phyloP scores from a whole-genome alignment of 2,113 vertebrate species.

The Epinephelus moara region DNA sequence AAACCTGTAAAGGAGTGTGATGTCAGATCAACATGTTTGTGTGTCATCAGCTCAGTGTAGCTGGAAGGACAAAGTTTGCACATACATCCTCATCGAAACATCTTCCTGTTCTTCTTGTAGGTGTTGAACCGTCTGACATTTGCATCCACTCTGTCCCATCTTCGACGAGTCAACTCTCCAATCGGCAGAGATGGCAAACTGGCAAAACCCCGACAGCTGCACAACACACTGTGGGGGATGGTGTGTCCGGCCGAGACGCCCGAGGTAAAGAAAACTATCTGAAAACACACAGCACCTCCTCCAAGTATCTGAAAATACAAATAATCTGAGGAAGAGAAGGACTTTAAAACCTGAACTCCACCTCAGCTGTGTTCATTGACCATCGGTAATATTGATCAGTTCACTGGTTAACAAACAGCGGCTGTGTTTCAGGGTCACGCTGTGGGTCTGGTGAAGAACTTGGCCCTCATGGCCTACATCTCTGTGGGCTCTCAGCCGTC shows the following conservation, averaged over 20 bases:
- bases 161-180: constrained; percentile 95
- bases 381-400: no score
- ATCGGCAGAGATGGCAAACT: constrained; percentile 98
- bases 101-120: constrained; percentile 71
- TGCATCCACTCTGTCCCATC: constrained; percentile 95
- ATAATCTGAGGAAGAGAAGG: no score
- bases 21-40: no score
- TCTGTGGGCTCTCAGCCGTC: constrained; percentile 98
- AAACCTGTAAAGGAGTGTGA: no score
- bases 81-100: neutral
- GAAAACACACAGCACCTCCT: neutral
- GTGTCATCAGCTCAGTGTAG: no score
- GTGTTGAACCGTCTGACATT: constrained; percentile 98
- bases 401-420: no score
- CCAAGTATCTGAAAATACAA: neutral
- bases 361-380: no score
- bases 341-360: no score
- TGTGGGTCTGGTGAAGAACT: constrained; percentile 98
- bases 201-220: constrained; percentile 97
- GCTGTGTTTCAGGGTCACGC: constrained; percentile 90
- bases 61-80: neutral
- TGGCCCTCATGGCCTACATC: constrained; percentile 99
- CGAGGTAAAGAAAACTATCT: constrained; percentile 86
- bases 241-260: constrained; percentile 98
- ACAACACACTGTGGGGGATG: constrained; percentile 99